Evolutionary conservation across 2,113 vertebrate species (phyloP).

Genomic region (Psettodes erumei): DNA sequence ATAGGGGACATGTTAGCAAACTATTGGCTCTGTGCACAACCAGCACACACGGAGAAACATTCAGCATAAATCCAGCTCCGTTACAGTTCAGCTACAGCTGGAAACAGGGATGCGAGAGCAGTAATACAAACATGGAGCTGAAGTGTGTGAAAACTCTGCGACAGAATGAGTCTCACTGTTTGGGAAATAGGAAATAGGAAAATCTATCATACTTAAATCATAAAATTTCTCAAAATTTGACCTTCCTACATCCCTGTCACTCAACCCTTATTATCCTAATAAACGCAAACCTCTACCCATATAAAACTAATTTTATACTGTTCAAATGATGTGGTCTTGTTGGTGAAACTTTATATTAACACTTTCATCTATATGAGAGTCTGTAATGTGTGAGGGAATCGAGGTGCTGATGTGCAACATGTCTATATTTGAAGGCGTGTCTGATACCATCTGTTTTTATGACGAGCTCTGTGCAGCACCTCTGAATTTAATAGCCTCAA

Average conservation of each 20-base stretch:
- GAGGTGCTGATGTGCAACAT: slow-evolving; percentile 35
- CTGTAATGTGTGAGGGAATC: neutral
- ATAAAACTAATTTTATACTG: too few relatives aligned
- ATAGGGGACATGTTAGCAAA: neutral
- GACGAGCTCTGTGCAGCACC: slow-evolving; percentile 36
- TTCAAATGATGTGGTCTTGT: too few relatives aligned
- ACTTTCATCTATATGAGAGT: too few relatives aligned
- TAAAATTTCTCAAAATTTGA: too few relatives aligned
- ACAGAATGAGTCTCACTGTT: too few relatives aligned
- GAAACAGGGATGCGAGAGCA: neutral
- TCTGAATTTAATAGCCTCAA: slow-evolving; percentile 61
- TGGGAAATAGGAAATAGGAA: too few relatives aligned
- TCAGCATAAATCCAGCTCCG: neutral
- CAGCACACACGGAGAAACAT: neutral
- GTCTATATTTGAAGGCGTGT: slow-evolving; percentile 73
- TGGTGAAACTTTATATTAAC: too few relatives aligned
- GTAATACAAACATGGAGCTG: neutral
- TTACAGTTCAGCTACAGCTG: neutral
- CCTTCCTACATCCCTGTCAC: too few relatives aligned
- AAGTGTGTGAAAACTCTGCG: neutral
- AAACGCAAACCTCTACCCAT: too few relatives aligned
- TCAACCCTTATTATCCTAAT: too few relatives aligned
- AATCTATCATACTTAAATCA: too few relatives aligned
- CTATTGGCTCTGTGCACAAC: neutral
- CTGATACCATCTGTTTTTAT: slow-evolving; percentile 66